Percentiles rank a stretch among this genome's conserved stretches.
phyloP scores from a whole-genome alignment of 2,797 vertebrate species.

The Allobates femoralis region DNA sequence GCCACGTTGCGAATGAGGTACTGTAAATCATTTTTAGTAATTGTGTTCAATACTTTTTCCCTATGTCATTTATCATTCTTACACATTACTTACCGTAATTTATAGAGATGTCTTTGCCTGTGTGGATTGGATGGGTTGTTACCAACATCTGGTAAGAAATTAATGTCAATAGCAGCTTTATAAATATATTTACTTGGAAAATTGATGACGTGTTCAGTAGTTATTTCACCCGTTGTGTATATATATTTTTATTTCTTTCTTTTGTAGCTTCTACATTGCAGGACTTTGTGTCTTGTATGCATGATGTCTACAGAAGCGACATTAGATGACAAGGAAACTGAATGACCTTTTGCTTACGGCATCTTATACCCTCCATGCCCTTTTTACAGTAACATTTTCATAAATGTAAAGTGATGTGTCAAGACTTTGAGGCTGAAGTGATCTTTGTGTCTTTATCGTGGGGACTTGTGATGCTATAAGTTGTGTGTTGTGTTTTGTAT shows the following conservation, averaged over 20 bases:
- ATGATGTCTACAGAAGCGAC: neutral
- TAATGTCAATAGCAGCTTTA: too few species aligned
- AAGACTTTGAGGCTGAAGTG: conserved; percentile 5
- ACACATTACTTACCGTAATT: too few species aligned
- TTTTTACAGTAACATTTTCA: neutral
- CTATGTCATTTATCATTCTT: too few species aligned
- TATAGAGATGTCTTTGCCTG: too few species aligned
- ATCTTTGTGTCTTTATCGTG: neutral
- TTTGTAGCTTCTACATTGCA: neutral
- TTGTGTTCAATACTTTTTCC: too few species aligned
- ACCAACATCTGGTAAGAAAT: too few species aligned
- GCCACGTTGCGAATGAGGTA: too few species aligned
- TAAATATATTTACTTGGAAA: too few species aligned
- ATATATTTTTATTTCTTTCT: neutral
- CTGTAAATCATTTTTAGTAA: too few species aligned
- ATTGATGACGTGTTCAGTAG: too few species aligned
- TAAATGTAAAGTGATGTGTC: neutral
- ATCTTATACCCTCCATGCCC: neutral
- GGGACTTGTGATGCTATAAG: neutral
- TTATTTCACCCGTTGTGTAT: too few species aligned
- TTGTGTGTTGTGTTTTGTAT: neutral
- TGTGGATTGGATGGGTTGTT: too few species aligned
- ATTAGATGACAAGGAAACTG: conserved; percentile 1
- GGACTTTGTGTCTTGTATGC: neutral
- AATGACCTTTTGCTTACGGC: conserved; percentile 27